A percentile compares a stretch with the other conserved stretches of the same genome.
Conservation (phyloP, 2,797 vertebrate genomes). For the Leuciscus waleckii region DNA sequence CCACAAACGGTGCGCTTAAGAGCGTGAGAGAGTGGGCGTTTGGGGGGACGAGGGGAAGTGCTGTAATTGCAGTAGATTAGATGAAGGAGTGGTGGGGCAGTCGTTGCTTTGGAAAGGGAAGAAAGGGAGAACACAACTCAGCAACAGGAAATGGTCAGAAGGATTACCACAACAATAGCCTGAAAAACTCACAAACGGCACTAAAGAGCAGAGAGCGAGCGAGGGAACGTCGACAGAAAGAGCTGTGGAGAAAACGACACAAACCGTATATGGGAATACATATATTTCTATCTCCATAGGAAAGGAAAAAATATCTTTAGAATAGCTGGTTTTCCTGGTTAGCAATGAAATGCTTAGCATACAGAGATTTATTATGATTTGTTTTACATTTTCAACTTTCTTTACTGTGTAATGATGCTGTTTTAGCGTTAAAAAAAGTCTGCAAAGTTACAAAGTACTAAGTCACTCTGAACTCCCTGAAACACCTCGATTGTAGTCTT, state of each 20-base stretch:
- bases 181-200: constrained; percentile 41
- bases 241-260: not conserved
- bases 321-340: not conserved
- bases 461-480: not conserved
- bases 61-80: constrained; percentile 58
- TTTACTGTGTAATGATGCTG: not conserved
- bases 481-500: not conserved
- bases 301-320: not conserved
- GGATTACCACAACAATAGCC: constrained; percentile 67
- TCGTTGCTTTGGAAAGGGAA: constrained; percentile 43
- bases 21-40: constrained; percentile 63
- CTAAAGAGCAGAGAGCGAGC: constrained; percentile 5
- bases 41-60: constrained; percentile 46
- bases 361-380: not conserved
- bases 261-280: constrained; percentile 21
- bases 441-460: not conserved
- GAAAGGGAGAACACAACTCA: constrained; percentile 41
- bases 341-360: not conserved
- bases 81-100: constrained; percentile 48
- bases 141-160: constrained; percentile 66
- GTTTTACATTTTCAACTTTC: too few relatives aligned
- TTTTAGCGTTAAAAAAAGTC: too few relatives aligned
- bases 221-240: constrained; percentile 47
- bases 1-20: not conserved
- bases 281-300: not conserved